Percentiles rank a stretch among this genome's conserved stretches.
Conservation (phyloP, 64 coral and sea anemone genomes). For the Dendronephthya gigantea region DNA sequence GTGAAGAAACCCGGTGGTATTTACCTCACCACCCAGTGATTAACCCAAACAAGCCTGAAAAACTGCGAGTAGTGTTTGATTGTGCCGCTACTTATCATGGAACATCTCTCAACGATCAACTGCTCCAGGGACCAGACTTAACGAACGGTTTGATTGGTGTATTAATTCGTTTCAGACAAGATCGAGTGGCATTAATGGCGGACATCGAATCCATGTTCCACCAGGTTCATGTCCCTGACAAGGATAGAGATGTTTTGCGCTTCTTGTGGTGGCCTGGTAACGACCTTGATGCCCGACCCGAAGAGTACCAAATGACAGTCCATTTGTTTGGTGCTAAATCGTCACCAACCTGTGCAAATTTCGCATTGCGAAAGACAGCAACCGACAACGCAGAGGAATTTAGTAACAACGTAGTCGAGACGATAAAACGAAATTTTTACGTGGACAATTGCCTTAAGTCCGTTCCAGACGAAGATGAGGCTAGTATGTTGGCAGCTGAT, state of each 20-base stretch:
- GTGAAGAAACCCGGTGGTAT: neutral
- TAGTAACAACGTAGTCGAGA: neutral
- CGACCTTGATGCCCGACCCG: neutral
- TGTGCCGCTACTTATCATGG: too few relatives aligned
- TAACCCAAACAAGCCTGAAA: neutral
- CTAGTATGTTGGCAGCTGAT: too few relatives aligned
- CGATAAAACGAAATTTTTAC: neutral
- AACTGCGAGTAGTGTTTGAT: too few relatives aligned
- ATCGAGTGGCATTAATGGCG: neutral
- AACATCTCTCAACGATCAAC: too few relatives aligned
- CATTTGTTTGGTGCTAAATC: neutral
- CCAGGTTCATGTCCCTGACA: neutral
- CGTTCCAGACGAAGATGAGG: neutral
- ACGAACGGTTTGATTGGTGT: too few relatives aligned
- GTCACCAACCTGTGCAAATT: neutral
- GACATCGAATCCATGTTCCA: neutral
- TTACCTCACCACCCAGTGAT: neutral
- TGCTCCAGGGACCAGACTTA: too few relatives aligned
- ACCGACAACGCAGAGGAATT: neutral
- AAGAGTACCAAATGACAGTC: neutral
- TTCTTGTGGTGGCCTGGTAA: neutral
- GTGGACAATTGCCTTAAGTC: neutral
- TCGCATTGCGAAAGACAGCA: neutral
- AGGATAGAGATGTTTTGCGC: neutral
- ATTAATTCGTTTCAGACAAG: neutral